phyloP scores from a whole-genome alignment of 2,888 invertebrate species.

The Lithophane socia region DNA sequence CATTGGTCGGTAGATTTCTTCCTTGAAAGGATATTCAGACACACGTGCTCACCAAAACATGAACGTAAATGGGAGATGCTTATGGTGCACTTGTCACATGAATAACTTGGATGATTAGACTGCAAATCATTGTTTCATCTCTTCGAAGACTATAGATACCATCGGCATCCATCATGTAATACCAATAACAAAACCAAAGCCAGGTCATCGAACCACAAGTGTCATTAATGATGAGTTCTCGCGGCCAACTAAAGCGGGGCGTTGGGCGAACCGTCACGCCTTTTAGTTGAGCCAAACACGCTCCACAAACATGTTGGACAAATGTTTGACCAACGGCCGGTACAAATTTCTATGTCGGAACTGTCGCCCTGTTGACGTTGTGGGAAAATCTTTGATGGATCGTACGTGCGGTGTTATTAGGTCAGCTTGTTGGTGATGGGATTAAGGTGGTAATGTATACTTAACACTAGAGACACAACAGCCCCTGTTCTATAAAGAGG shows the following conservation, averaged over 20 bases:
- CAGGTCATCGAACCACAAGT: constrained; percentile 61
- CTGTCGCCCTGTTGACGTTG: constrained; percentile 74
- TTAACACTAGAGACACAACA: constrained; percentile 5
- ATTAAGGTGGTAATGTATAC: constrained; percentile 39
- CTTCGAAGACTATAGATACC: not conserved
- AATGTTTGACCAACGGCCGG: constrained; percentile 78
- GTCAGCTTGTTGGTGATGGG: constrained; percentile 36
- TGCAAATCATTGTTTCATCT: not conserved
- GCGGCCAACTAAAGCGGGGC: constrained; percentile 77
- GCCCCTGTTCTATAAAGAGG: too few relatives aligned
- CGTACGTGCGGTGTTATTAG: constrained; percentile 53
- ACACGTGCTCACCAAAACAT: not conserved
- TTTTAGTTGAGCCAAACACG: constrained; percentile 84
- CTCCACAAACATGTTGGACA: constrained; percentile 73
- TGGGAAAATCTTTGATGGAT: constrained; percentile 67
- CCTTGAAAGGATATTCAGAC: not conserved
- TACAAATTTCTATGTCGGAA: constrained; percentile 83
- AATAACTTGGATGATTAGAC: not conserved
- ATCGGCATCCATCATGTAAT: constrained; percentile 15
- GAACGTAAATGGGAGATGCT: not conserved
- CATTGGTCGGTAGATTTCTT: not conserved
- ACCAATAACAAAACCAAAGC: constrained; percentile 46
- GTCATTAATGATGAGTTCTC: constrained; percentile 66
- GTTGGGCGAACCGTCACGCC: constrained; percentile 80
- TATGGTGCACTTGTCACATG: not conserved